Conservation (phyloP, 2,888 invertebrate species). For the Nasonia oneida region DNA sequence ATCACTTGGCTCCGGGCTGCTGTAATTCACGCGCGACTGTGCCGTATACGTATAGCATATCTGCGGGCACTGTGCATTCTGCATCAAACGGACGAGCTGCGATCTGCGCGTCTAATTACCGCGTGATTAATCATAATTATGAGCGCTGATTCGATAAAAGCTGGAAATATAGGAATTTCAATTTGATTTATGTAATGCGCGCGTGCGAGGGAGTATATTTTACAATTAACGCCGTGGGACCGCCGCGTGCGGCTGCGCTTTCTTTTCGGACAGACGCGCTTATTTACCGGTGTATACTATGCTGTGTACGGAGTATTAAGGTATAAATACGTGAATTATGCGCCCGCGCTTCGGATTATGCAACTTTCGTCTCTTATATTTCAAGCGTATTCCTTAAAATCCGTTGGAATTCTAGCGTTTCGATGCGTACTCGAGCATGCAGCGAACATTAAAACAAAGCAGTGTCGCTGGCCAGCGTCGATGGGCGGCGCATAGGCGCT, state of each 20-base stretch:
- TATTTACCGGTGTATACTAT: too few species aligned
- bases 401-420: too few species aligned
- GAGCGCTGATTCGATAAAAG: conserved; percentile 32
- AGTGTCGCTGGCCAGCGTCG: too few species aligned
- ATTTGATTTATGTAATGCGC: conserved; percentile 46
- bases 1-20: background rate
- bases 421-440: too few species aligned
- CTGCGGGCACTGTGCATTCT: background rate
- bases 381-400: too few species aligned
- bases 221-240: conserved; percentile 5
- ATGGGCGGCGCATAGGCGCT: too few species aligned
- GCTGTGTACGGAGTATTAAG: background rate
- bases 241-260: background rate
- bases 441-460: too few species aligned
- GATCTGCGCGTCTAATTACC: conserved; percentile 41
- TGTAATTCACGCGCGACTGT: background rate
- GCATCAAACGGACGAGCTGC: background rate
- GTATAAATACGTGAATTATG: background rate
- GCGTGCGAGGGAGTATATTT: background rate
- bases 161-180: conserved; percentile 5
- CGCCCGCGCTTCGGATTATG: background rate
- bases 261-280: background rate
- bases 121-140: conserved; percentile 60
- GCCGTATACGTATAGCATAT: background rate
- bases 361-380: background rate